Percentiles rank a stretch among this genome's conserved stretches.
Conservation (phyloP, 2,797 vertebrate species). For the Hafferia zeledoni region DNA sequence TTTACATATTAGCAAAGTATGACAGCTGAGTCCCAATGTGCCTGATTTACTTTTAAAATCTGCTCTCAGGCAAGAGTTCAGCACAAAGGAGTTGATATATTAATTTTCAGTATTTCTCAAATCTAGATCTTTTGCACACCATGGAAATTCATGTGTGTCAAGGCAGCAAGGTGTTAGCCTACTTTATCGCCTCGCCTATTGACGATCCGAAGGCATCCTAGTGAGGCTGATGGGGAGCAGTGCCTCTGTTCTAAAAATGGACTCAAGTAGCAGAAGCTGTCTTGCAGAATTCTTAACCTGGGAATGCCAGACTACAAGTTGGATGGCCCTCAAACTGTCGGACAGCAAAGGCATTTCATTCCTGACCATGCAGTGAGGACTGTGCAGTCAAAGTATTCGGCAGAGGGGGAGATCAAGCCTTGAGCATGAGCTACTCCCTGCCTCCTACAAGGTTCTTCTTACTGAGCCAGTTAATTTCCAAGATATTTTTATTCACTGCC, state of each 20-base stretch:
- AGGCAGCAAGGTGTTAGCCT: neutral
- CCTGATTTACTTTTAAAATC: neutral
- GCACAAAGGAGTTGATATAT: neutral
- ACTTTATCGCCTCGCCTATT: neutral
- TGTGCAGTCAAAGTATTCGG: neutral
- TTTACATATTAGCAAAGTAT: neutral
- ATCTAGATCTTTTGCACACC: neutral
- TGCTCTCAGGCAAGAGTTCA: neutral
- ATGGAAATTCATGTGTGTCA: neutral
- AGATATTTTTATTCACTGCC: neutral
- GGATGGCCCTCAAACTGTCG: neutral
- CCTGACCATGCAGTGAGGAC: neutral
- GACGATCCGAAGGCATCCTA: neutral
- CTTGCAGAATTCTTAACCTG: neutral
- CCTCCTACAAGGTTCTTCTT: neutral
- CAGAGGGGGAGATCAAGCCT: fast-evolving
- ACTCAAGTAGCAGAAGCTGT: neutral
- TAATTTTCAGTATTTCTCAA: neutral
- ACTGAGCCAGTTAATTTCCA: neutral
- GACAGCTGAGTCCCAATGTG: neutral
- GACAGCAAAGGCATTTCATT: neutral
- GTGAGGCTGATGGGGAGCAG: neutral
- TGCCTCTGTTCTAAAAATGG: conserved; percentile 50
- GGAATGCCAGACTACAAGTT: neutral
- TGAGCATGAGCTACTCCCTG: neutral